phyloP scores from a whole-genome alignment of 2,888 invertebrate species.

The Himalopsyche japonica region DNA sequence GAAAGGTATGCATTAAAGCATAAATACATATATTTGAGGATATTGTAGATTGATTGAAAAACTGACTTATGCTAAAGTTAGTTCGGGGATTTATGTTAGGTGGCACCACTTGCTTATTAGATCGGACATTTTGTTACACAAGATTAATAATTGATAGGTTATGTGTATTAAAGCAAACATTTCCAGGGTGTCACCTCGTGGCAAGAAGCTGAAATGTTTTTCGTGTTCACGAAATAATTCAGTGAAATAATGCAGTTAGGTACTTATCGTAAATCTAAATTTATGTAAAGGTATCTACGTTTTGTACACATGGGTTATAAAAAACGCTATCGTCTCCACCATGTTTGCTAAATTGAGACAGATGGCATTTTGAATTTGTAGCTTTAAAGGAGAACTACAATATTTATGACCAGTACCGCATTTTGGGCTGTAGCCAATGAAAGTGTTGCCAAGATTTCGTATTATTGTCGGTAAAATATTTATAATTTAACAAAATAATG shows the following conservation, averaged over 20 bases:
- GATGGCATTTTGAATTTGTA: not conserved
- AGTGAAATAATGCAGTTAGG: not conserved
- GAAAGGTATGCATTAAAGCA: too few species aligned
- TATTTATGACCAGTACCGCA: not conserved
- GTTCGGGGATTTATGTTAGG: too few species aligned
- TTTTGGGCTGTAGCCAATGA: not conserved
- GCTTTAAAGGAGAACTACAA: not conserved
- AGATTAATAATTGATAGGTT: too few species aligned
- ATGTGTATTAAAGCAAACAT: not conserved
- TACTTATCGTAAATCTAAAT: not conserved
- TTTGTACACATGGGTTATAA: not conserved
- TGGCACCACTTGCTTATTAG: too few species aligned
- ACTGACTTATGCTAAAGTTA: too few species aligned
- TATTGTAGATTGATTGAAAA: too few species aligned
- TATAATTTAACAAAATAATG: too few species aligned
- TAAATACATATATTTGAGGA: too few species aligned
- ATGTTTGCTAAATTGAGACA: not conserved
- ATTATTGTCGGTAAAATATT: too few species aligned
- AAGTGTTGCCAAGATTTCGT: not conserved
- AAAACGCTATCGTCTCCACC: not conserved
- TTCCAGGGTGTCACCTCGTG: not conserved
- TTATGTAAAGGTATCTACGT: not conserved
- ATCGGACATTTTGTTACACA: too few species aligned
- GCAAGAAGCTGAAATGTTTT: not conserved
- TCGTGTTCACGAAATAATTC: not conserved